These are phyloP conservation scores for Chelon labrosus DNA, from an alignment of 2,797 vertebrate species.

Conservation along the genomic window DNA sequence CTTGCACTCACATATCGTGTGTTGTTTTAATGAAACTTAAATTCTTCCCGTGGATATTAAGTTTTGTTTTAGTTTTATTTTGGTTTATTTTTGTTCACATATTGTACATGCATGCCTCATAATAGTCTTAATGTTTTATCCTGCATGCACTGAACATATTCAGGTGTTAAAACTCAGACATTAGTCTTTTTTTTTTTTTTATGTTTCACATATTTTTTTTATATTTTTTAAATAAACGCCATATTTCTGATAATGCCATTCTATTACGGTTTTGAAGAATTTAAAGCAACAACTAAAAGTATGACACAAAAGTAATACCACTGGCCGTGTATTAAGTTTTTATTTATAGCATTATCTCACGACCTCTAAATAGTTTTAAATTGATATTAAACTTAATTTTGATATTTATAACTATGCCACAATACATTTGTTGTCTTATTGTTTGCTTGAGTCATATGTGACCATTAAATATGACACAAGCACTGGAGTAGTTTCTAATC, in stretches of 20 bases:
- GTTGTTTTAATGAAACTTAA: conserved; percentile 71
- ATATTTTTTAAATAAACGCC: no score
- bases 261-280: no score
- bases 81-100: background rate
- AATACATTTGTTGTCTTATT: background rate
- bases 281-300: no score
- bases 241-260: no score
- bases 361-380: no score
- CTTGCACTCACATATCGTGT: conserved; percentile 82
- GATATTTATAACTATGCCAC: background rate
- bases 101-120: conserved; percentile 52
- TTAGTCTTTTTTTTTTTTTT: conserved; percentile 4
- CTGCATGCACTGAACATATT: conserved; percentile 49
- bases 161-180: conserved; percentile 6
- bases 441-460: background rate
- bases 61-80: background rate
- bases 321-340: no score
- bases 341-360: no score
- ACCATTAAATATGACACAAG: background rate
- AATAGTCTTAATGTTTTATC: conserved; percentile 18
- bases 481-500: background rate
- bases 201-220: conserved; percentile 14
- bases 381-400: background rate
- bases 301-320: no score
- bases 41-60: conserved; percentile 8